Conservation (phyloP, 2,113 vertebrate species). For the Coptodon bakossiorum region DNA sequence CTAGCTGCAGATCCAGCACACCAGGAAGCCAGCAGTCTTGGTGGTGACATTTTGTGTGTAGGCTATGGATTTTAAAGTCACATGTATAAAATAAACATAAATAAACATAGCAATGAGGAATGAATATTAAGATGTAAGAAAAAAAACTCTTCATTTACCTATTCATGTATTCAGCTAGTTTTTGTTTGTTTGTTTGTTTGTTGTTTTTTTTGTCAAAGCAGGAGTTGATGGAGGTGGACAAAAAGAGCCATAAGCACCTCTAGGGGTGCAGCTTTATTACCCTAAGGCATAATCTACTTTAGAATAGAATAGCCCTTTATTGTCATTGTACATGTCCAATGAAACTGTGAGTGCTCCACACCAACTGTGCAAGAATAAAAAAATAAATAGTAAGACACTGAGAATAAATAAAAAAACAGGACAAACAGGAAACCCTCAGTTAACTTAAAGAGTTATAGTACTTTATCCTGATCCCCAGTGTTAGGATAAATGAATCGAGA, state of each 20-base stretch:
- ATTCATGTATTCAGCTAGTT: background rate
- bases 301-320: background rate
- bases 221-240: background rate
- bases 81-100: background rate
- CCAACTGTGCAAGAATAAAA: background rate
- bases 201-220: background rate
- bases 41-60: background rate
- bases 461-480: background rate
- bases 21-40: background rate
- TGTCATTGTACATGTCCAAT: background rate
- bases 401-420: background rate
- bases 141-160: rapidly evolving
- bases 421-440: background rate
- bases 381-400: background rate
- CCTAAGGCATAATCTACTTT: background rate
- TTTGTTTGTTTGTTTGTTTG: background rate
- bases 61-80: background rate
- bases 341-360: background rate
- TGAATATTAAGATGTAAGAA: background rate
- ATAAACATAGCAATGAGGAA: background rate
- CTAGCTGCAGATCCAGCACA: background rate
- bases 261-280: background rate
- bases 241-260: background rate
- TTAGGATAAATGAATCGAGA: background rate
- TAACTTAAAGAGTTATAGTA: background rate